phyloP scores from a whole-genome alignment of 2,888 invertebrate genomes.

The Chrysolina haemoptera region DNA sequence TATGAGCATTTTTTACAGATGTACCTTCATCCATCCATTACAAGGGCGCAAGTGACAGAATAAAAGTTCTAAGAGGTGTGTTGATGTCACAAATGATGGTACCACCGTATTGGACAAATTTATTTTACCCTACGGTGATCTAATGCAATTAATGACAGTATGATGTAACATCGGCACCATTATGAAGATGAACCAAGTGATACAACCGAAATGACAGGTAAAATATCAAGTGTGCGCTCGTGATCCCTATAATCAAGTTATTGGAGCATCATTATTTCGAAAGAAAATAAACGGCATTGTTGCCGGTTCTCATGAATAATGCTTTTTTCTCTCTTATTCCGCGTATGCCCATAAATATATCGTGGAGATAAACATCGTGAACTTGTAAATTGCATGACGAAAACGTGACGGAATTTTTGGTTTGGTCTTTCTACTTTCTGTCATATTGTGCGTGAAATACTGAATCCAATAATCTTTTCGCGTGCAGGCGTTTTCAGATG shows the following conservation, averaged over 20 bases:
- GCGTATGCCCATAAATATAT: slow-evolving; percentile 53
- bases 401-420: slow-evolving; percentile 53
- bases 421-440: background rate
- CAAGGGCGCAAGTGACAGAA: too few species aligned
- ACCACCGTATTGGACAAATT: too few species aligned
- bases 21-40: too few species aligned
- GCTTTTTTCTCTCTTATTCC: slow-evolving; percentile 44
- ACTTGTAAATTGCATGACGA: slow-evolving; percentile 53
- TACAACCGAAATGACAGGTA: slow-evolving; percentile 18
- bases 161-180: background rate
- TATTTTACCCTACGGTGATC: too few species aligned
- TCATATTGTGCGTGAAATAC: slow-evolving; percentile 15
- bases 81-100: too few species aligned
- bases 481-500: background rate
- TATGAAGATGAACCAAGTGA: background rate
- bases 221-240: slow-evolving; percentile 31
- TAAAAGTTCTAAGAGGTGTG: too few species aligned
- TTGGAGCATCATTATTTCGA: slow-evolving; percentile 48
- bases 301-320: slow-evolving; percentile 44
- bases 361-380: slow-evolving; percentile 51
- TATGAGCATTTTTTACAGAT: too few species aligned
- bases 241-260: slow-evolving; percentile 48
- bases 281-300: slow-evolving; percentile 50
- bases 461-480: background rate
- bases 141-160: background rate